A percentile compares a stretch with the other conserved stretches of the same genome.
Evolutionary conservation across 2,113 vertebrate genomes (phyloP).

Genomic region (Mesitornis unicolor): DNA sequence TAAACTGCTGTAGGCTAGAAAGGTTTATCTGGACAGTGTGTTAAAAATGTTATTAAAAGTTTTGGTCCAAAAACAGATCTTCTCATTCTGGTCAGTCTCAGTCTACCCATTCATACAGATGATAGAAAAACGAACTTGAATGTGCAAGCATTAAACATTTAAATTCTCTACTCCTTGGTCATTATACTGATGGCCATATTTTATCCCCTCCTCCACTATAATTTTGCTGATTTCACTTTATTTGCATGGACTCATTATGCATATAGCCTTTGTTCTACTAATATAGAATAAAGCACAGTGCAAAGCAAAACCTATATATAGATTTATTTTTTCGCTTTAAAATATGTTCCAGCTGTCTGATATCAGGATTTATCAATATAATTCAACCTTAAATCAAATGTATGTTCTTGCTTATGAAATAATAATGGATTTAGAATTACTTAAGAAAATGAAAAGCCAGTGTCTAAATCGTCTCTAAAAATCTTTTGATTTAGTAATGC

Average conservation of each 20-base stretch:
- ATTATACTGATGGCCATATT: slow-evolving; percentile 69
- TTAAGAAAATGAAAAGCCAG: slow-evolving; percentile 5
- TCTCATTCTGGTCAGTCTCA: slow-evolving; percentile 59
- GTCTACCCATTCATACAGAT: slow-evolving; percentile 60
- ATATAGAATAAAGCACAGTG: slow-evolving; percentile 70
- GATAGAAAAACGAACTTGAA: slow-evolving; percentile 64
- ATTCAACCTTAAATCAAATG: slow-evolving; percentile 19
- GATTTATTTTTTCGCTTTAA: slow-evolving; percentile 27
- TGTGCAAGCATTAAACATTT: slow-evolving; percentile 75
- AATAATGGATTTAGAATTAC: slow-evolving; percentile 53
- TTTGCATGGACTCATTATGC: slow-evolving; percentile 85
- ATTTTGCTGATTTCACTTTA: slow-evolving; percentile 86
- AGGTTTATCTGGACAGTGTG: background rate
- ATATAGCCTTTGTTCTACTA: slow-evolving; percentile 86
- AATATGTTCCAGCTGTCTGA: slow-evolving; percentile 14
- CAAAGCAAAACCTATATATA: background rate
- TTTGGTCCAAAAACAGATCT: slow-evolving; percentile 37
- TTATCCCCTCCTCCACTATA: slow-evolving; percentile 71
- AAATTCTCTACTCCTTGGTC: slow-evolving; percentile 73
- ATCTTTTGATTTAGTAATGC: background rate
- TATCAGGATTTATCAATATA: slow-evolving; percentile 33
- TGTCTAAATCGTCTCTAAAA: slow-evolving; percentile 45
- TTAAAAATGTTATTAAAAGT: slow-evolving; percentile 58
- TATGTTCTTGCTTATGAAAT: slow-evolving; percentile 32
- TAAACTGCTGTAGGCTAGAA: background rate